A percentile compares a stretch with the other conserved stretches of the same genome.
Conservation (phyloP, 2,113 vertebrate genomes). For the Oryzias curvinotus region DNA sequence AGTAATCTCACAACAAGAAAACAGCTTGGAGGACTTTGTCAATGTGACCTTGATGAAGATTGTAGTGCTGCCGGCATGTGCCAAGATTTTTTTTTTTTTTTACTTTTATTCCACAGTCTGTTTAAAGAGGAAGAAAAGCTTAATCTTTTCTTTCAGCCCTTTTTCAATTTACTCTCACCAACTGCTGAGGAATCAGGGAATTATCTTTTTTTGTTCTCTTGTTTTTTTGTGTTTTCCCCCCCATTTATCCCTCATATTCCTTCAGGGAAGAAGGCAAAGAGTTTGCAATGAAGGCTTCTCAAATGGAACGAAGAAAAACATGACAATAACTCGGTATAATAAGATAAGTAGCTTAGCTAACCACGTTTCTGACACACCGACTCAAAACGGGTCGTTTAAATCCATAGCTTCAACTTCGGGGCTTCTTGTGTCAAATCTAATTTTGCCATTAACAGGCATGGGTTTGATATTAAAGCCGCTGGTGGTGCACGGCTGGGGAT, state of each 20-base stretch:
- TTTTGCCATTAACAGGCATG: constrained; percentile 31
- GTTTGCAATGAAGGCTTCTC: constrained; percentile 40
- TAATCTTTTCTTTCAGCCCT: constrained; percentile 34
- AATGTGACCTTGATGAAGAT: constrained; percentile 41
- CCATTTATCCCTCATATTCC: constrained; percentile 39
- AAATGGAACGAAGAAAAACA: constrained; percentile 50
- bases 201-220: constrained; percentile 49
- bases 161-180: constrained; percentile 35
- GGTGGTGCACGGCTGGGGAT: constrained; percentile 34
- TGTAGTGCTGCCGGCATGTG: not conserved
- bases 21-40: constrained; percentile 7
- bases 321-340: constrained; percentile 62
- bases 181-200: constrained; percentile 38
- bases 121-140: constrained; percentile 27
- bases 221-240: constrained; percentile 27
- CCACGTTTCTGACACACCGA: constrained; percentile 55
- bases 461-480: constrained; percentile 44
- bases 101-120: constrained; percentile 14
- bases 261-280: constrained; percentile 45
- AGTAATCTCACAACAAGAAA: constrained; percentile 3
- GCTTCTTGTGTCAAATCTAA: constrained; percentile 50
- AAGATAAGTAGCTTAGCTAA: constrained; percentile 66
- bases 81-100: not conserved
- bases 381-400: constrained; percentile 44
- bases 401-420: constrained; percentile 53